Evolutionary conservation across 2,888 invertebrate species (phyloP).

Genomic region (Brenthis hecate): DNA sequence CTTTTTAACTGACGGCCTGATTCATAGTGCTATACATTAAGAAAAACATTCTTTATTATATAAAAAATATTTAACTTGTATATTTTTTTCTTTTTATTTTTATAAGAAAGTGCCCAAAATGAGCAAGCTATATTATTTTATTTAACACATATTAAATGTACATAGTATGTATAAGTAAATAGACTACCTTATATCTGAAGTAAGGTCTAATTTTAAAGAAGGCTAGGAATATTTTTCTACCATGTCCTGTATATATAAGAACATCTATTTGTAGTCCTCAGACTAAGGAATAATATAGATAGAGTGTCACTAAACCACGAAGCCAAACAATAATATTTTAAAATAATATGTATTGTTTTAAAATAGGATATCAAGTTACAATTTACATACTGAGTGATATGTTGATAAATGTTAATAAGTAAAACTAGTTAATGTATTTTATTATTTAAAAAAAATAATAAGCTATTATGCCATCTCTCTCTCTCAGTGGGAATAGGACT

Average conservation of each 20-base stretch:
- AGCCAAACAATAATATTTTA: too few species aligned
- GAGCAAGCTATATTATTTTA: neutral
- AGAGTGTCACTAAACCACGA: neutral
- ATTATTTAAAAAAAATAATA: neutral
- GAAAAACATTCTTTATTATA: too few species aligned
- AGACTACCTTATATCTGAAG: neutral
- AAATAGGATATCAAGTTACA: too few species aligned
- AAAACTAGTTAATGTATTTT: too few species aligned
- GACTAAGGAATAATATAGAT: neutral
- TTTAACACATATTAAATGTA: slow-evolving; percentile 3
- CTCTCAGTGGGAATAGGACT: too few species aligned
- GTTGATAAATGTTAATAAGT: too few species aligned
- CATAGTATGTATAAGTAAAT: neutral
- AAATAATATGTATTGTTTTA: too few species aligned
- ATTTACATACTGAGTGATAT: too few species aligned
- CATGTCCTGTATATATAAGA: slow-evolving; percentile 7
- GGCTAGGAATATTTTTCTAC: slow-evolving; percentile 10
- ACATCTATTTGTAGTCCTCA: neutral
- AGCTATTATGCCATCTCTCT: too few species aligned
- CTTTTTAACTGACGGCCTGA: too few species aligned
- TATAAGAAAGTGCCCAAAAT: neutral
- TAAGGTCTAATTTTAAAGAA: slow-evolving; percentile 11
- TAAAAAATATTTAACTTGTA: neutral
- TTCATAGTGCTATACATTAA: too few species aligned
- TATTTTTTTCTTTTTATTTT: neutral